Percentiles rank a stretch among this genome's conserved stretches.
Evolutionary conservation across 2,113 vertebrate species (phyloP).

Genomic region (Tachuris rubrigastra): DNA sequence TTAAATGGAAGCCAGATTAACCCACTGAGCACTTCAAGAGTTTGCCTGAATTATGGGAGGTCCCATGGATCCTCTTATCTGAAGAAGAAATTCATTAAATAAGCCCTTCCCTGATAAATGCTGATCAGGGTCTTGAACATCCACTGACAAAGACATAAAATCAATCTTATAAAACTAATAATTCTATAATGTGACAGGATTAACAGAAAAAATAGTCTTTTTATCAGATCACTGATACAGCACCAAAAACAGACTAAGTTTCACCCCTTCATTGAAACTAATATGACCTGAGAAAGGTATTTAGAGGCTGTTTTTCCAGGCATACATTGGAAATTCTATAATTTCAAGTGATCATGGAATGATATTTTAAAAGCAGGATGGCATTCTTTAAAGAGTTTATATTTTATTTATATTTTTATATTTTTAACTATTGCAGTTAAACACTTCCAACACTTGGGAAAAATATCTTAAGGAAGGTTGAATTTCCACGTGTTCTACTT

Average conservation of each 20-base stretch:
- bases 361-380: background rate
- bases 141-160: background rate
- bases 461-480: background rate
- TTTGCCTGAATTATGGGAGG: background rate
- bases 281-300: background rate
- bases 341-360: background rate
- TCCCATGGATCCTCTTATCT: background rate
- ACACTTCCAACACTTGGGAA: background rate
- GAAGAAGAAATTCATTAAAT: background rate
- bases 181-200: background rate
- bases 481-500: background rate
- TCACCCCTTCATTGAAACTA: background rate
- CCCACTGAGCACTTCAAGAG: background rate
- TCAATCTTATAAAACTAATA: background rate
- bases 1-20: constrained; percentile 48
- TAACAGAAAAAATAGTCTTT: background rate
- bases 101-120: background rate
- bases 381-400: background rate
- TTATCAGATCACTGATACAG: background rate
- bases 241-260: background rate
- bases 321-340: background rate
- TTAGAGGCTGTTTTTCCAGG: background rate
- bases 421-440: background rate
- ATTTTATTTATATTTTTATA: background rate
- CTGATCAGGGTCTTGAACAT: background rate